Percentiles rank a stretch among this genome's conserved stretches.
phyloP scores from a whole-genome alignment of 2,888 invertebrate genomes.

The Osmoderma eremita region DNA sequence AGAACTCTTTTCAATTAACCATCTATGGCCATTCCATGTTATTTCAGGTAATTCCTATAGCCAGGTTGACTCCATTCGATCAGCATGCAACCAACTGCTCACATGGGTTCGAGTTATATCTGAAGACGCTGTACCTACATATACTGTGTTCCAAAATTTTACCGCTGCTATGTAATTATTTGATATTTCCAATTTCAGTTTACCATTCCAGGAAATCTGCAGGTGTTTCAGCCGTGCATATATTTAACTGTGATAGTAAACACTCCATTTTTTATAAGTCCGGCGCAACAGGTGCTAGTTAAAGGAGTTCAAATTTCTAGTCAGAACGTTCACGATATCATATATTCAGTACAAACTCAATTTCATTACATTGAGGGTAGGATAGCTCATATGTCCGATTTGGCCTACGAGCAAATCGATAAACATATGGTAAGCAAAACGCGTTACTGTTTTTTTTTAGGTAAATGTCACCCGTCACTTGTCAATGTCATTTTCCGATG shows the following conservation, averaged over 20 bases:
- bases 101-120: not conserved
- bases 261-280: conserved; percentile 77
- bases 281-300: conserved; percentile 77
- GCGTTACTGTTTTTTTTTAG: too few relatives aligned
- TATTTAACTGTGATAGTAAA: conserved; percentile 81
- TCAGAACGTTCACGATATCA: conserved; percentile 69
- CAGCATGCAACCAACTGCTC: not conserved
- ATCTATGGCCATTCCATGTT: not conserved
- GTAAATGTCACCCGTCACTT: not conserved
- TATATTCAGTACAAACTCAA: conserved; percentile 68
- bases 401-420: conserved; percentile 69
- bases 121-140: too few relatives aligned
- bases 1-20: not conserved
- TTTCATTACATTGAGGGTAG: conserved; percentile 71
- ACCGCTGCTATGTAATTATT: too few relatives aligned
- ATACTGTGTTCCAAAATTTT: too few relatives aligned
- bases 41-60: too few relatives aligned
- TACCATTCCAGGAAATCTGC: conserved; percentile 72
- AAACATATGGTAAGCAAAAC: conserved; percentile 59
- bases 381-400: conserved; percentile 68
- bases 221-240: conserved; percentile 73
- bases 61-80: too few relatives aligned
- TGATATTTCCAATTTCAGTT: conserved; percentile 66
- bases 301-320: conserved; percentile 74
- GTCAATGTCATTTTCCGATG: conserved; percentile 26